These are phyloP conservation scores for Pedionomus torquatus DNA, from an alignment of 2,113 vertebrate species.

Conservation along the genomic window DNA sequence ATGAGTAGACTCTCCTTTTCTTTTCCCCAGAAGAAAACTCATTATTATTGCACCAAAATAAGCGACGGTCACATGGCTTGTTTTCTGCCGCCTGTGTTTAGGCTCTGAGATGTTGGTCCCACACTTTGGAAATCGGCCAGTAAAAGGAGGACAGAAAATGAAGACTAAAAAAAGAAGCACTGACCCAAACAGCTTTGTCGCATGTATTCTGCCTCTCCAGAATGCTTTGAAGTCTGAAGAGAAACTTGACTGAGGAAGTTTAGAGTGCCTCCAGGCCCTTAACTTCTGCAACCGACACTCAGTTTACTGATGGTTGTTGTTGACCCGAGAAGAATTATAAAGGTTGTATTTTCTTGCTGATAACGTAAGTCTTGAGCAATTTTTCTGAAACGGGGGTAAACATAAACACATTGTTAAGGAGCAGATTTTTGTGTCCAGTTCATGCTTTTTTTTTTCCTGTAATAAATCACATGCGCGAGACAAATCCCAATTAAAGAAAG, in stretches of 20 bases:
- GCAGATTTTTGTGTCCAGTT: neutral
- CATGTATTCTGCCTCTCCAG: conserved; percentile 49
- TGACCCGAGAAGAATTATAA: conserved; percentile 16
- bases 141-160: conserved; percentile 39
- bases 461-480: neutral
- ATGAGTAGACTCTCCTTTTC: neutral
- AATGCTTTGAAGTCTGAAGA: conserved; percentile 59
- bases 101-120: conserved; percentile 63
- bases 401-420: conserved; percentile 11
- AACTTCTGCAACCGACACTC: conserved; percentile 40
- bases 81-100: conserved; percentile 62
- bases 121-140: conserved; percentile 43
- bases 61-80: conserved; percentile 34
- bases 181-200: conserved; percentile 57
- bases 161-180: conserved; percentile 63
- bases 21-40: conserved; percentile 50
- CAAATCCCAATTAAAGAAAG: neutral
- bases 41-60: conserved; percentile 55
- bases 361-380: conserved; percentile 18
- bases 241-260: conserved; percentile 12
- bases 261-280: conserved; percentile 31
- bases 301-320: neutral
- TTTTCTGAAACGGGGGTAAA: neutral
- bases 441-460: neutral
- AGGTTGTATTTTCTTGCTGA: neutral